A percentile compares a stretch with the other conserved stretches of the same genome.
These are phyloP conservation scores for Loris lydekkerianus DNA, from an alignment of 2,797 vertebrate genomes.

Conservation along the genomic window DNA sequence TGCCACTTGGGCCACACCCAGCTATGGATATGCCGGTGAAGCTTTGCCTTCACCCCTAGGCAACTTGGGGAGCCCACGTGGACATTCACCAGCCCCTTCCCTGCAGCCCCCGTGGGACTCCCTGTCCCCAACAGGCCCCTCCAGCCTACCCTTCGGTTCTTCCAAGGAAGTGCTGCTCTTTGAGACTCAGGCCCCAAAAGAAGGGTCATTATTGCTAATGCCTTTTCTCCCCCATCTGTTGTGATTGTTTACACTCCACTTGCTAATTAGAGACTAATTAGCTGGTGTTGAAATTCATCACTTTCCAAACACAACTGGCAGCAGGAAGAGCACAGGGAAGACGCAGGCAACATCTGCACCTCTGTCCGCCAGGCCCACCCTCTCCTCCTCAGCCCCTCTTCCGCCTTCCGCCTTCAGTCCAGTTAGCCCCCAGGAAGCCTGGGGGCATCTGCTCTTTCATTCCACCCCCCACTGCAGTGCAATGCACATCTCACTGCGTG, in stretches of 20 bases:
- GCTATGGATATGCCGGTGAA: not conserved
- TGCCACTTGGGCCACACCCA: not conserved
- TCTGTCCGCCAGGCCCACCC: conserved; percentile 47
- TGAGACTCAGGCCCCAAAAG: conserved; percentile 57
- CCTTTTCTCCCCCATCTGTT: conserved; percentile 93
- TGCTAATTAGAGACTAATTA: conserved; percentile 97
- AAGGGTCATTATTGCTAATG: conserved; percentile 94
- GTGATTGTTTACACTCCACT: conserved; percentile 95
- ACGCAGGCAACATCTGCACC: conserved; percentile 86
- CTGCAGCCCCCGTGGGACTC: not conserved
- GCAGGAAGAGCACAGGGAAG: conserved; percentile 65
- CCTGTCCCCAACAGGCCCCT: not conserved
- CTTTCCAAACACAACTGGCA: conserved; percentile 88
- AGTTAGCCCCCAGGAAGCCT: not conserved
- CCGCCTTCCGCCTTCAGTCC: not conserved
- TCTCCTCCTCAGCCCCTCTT: not conserved
- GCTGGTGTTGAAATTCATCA: conserved; percentile 91
- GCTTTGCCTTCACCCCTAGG: not conserved
- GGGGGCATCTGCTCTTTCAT: not conserved
- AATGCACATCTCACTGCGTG: not conserved
- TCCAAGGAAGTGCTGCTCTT: conserved; percentile 49
- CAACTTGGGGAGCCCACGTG: not conserved
- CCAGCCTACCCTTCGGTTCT: conserved; percentile 38
- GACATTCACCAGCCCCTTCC: not conserved
- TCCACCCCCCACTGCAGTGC: accelerated